Conservation (phyloP, 2,888 invertebrate genomes). For the Drosophila mulleri region DNA sequence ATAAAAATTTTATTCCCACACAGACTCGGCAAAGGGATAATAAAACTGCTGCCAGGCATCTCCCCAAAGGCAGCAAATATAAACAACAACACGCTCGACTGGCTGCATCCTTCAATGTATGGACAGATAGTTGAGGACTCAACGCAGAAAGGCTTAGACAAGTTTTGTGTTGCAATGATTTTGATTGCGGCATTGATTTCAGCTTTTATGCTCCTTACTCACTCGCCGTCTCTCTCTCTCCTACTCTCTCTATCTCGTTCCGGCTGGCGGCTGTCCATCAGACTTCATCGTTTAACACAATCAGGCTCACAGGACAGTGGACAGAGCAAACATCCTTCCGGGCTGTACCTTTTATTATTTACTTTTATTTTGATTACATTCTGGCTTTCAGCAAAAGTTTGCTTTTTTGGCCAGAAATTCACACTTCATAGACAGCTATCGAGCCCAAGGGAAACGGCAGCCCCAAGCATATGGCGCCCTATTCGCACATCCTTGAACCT, state of each 20-base stretch:
- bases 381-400: conserved; percentile 52
- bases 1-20: conserved; percentile 60
- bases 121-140: conserved; percentile 52
- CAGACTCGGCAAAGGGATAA: conserved; percentile 66
- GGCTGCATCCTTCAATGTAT: conserved; percentile 53
- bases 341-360: conserved; percentile 62
- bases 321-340: conserved; percentile 10
- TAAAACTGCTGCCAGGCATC: conserved; percentile 67
- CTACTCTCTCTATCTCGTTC: background rate
- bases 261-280: conserved; percentile 43
- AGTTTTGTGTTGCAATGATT: conserved; percentile 58
- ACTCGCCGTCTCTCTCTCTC: too few relatives aligned
- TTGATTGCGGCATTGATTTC: conserved; percentile 79
- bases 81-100: conserved; percentile 68
- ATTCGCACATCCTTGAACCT: conserved; percentile 22
- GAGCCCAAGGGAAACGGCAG: conserved; percentile 37
- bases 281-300: conserved; percentile 69
- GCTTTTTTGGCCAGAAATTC: conserved; percentile 48
- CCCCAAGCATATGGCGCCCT: conserved; percentile 33
- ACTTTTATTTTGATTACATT: conserved; percentile 79
- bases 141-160: conserved; percentile 68
- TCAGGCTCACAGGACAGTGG: conserved; percentile 38
- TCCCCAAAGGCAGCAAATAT: conserved; percentile 65
- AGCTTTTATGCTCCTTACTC: conserved; percentile 21
- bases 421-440: conserved; percentile 63